Base-by-base conservation (phyloP, 2,888 invertebrate genomes). In the Eledona agricola region DNA sequence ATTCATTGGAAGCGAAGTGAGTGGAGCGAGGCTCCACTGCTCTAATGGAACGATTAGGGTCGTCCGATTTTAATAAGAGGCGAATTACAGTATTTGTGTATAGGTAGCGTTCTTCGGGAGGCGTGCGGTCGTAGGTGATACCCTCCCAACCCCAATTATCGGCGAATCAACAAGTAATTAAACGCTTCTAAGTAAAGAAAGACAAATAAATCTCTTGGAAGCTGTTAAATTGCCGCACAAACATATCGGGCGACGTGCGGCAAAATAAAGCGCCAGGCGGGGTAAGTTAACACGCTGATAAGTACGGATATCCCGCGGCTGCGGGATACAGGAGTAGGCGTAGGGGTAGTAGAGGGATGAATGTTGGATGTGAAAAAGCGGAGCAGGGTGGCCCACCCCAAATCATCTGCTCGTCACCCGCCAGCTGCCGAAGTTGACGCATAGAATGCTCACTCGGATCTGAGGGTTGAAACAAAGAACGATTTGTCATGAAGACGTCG, bases 391-490 rank as follows among this genome's bases (percentile, higher is more conserved):
- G 60, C 58, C 57, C 62, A 63, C 70, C 71, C 66, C 64, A 69
- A 70, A 70, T 71, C 70, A 70, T 71, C 68, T 70, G 71, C 62
- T 71, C 70, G 67, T 71, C 71, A 69, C 69, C 66, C 66, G 67
- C 60, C 58, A 70, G 69, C 69, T 71, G 70, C 64, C 68, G 60
- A 59, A 57, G 62, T 62, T 69, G 67, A 69, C 66, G 69, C 66
- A 67, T 59, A 57, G 55, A 42, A 47, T 19, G 35, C 42, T 40
- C 26, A 43, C 11, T 49, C 47, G 17, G 17, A 38, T 29, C 10
- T 29, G 9, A 22, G 12, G 20, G 12, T 5, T 13, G 51, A 55
- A 60, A 60, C 56, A 57, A 55, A 58, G 51, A 38, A 46, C 58
- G 35, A 60, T 60, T 58, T 57, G 58, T 60, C 56, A 56, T 53